These are phyloP conservation scores for Drosophila macrothrix DNA, from an alignment of 2,888 invertebrate species.

Conservation along the genomic window DNA sequence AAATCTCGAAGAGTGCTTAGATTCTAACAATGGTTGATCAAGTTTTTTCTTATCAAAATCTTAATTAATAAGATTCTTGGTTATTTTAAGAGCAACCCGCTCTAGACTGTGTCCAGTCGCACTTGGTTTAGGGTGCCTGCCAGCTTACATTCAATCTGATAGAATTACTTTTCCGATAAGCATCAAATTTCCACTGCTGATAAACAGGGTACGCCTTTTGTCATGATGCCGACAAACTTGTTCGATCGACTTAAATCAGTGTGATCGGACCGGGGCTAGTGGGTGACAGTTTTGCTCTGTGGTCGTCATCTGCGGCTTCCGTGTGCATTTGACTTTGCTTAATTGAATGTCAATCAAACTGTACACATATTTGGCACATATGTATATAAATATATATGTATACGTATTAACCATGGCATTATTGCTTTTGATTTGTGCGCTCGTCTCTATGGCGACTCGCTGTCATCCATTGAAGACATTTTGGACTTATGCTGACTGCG, in stretches of 20 bases:
- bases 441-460: slow-evolving; percentile 63
- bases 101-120: slow-evolving; percentile 10
- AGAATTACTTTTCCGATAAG: slow-evolving; percentile 74
- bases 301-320: slow-evolving; percentile 64
- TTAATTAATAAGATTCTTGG: neutral
- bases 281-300: slow-evolving; percentile 63
- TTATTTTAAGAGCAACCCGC: slow-evolving; percentile 30
- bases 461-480: slow-evolving; percentile 52
- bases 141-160: slow-evolving; percentile 57
- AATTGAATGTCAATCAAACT: slow-evolving; percentile 78
- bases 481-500: slow-evolving; percentile 60
- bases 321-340: slow-evolving; percentile 75
- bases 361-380: neutral
- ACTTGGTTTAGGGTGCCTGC: slow-evolving; percentile 31
- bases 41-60: neutral
- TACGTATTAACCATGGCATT: slow-evolving; percentile 36
- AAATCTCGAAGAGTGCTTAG: neutral
- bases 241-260: slow-evolving; percentile 52
- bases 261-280: slow-evolving; percentile 48
- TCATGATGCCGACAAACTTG: slow-evolving; percentile 68
- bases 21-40: neutral
- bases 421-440: slow-evolving; percentile 77
- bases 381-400: slow-evolving; percentile 12
- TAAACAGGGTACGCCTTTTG: slow-evolving; percentile 73
- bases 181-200: slow-evolving; percentile 76